phyloP scores from a whole-genome alignment of 37 sponge, comb jelly and placozoan species.

The Aphrocallistes beatrix region DNA sequence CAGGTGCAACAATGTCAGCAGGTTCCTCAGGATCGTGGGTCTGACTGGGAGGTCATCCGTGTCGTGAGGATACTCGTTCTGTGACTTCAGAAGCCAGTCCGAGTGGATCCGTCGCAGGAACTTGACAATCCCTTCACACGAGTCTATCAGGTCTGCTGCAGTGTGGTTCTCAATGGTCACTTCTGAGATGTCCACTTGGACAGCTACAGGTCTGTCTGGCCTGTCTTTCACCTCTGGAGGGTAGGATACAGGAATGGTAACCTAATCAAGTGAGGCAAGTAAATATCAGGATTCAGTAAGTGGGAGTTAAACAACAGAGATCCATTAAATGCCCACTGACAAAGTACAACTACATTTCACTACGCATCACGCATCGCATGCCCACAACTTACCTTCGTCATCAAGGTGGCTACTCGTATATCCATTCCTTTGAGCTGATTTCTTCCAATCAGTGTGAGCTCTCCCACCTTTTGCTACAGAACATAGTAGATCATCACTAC shows the following conservation, averaged over 20 bases:
- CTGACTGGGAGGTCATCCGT: neutral
- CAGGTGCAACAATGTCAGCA: neutral
- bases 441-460: neutral
- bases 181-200: neutral
- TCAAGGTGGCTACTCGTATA: neutral
- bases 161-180: neutral
- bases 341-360: no score
- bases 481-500: no score
- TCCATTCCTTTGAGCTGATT: conserved; percentile 5
- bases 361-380: no score
- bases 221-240: neutral
- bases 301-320: no score
- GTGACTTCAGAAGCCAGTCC: neutral
- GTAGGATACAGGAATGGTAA: neutral
- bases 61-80: neutral
- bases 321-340: no score
- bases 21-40: neutral
- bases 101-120: neutral
- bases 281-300: no score
- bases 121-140: neutral
- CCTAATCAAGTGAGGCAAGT: neutral
- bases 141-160: neutral
- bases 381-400: neutral
- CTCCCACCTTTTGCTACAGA: conserved; percentile 4
- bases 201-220: neutral